These are phyloP conservation scores for Acipenser oxyrinchus DNA, from an alignment of 2,797 vertebrate genomes.

Conservation along the genomic window DNA sequence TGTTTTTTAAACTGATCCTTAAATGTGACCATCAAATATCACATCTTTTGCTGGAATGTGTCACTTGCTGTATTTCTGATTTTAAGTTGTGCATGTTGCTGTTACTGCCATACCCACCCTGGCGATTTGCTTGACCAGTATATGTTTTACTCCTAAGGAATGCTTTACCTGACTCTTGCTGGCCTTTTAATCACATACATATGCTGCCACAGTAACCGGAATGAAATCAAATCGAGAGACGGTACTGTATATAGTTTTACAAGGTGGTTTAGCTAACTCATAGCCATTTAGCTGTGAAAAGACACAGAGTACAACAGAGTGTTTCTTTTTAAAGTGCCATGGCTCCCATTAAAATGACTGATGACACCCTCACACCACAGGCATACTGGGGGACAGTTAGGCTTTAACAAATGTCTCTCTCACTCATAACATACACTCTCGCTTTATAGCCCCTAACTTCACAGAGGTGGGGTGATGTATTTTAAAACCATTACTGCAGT, in stretches of 20 bases:
- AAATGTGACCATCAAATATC: too few relatives aligned
- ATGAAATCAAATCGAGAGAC: too few relatives aligned
- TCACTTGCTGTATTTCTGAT: too few relatives aligned
- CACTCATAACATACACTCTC: conserved; percentile 30
- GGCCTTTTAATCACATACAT: too few relatives aligned
- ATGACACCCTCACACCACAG: conserved; percentile 35
- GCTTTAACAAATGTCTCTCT: conserved; percentile 44
- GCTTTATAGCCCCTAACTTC: conserved; percentile 9
- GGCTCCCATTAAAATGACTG: conserved; percentile 49
- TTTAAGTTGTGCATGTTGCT: too few relatives aligned
- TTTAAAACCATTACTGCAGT: conserved; percentile 12
- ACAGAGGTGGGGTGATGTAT: neutral
- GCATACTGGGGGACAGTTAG: conserved; percentile 36
- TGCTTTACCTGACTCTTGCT: too few relatives aligned
- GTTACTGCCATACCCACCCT: too few relatives aligned
- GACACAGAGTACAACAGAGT: conserved; percentile 25
- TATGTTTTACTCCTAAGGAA: too few relatives aligned
- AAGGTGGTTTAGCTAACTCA: conserved; percentile 6
- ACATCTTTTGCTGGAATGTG: too few relatives aligned
- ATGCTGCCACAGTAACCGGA: too few relatives aligned
- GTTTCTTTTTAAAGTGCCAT: conserved; percentile 35
- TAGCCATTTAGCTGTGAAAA: conserved; percentile 14
- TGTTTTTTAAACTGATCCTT: too few relatives aligned
- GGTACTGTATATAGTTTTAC: neutral
- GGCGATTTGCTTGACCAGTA: too few relatives aligned